phyloP scores from a whole-genome alignment of 2,888 invertebrate genomes.

The Erebia palarica region DNA sequence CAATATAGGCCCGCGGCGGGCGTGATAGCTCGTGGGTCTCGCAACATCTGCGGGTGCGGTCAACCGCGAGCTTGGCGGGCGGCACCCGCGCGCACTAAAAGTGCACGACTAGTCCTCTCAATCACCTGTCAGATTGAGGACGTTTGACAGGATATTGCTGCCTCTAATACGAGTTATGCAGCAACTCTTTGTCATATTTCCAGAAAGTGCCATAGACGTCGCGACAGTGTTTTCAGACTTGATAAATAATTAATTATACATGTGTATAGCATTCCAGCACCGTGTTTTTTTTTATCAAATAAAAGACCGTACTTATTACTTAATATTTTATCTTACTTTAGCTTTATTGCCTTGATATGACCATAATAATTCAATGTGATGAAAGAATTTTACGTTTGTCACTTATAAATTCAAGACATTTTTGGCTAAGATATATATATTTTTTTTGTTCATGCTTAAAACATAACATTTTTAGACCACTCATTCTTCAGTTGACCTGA shows the following conservation, averaged over 20 bases:
- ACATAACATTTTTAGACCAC: neutral
- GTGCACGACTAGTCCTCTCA: too few relatives aligned
- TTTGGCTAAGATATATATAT: neutral
- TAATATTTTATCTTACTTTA: neutral
- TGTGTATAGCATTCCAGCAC: neutral
- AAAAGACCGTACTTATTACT: neutral
- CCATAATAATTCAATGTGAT: conserved; percentile 12
- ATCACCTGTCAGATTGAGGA: too few relatives aligned
- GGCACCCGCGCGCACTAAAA: too few relatives aligned
- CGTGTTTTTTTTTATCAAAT: conserved; percentile 1
- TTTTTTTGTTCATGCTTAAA: neutral
- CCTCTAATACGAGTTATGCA: too few relatives aligned
- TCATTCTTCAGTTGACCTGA: too few relatives aligned
- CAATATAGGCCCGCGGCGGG: neutral
- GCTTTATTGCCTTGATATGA: conserved; percentile 12
- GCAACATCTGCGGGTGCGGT: too few relatives aligned
- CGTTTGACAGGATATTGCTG: too few relatives aligned
- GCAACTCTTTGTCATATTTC: neutral
- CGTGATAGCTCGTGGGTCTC: neutral
- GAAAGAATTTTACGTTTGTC: neutral
- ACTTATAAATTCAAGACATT: neutral
- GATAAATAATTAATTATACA: neutral
- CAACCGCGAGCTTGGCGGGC: neutral
- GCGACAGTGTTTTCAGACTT: neutral
- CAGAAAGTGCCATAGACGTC: conserved; percentile 1